Evolutionary conservation across 2,888 invertebrate species (phyloP).

Genomic region (Eupelmus urozonus): DNA sequence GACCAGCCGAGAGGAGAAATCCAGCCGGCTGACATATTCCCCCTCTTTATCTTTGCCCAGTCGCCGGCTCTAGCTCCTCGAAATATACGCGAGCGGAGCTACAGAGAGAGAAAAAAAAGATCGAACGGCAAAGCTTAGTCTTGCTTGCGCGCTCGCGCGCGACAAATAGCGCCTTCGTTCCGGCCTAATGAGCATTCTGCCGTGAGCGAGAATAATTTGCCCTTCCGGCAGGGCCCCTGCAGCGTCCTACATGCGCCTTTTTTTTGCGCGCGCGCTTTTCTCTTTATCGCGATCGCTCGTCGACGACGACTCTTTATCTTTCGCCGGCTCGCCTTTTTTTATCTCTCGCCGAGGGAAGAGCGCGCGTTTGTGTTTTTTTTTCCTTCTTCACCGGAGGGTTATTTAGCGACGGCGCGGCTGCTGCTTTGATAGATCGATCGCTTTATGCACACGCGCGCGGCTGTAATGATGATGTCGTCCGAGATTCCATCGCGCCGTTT

Average conservation of each 20-base stretch:
- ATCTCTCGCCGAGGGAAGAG: neutral
- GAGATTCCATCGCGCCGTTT: constrained; percentile 8
- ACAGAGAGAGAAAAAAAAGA: neutral
- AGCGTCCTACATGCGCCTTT: neutral
- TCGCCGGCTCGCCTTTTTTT: neutral
- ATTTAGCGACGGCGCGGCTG: neutral
- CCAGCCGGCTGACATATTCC: too few relatives aligned
- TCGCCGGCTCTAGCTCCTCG: neutral
- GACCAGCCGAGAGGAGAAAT: too few relatives aligned
- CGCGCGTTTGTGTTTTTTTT: neutral
- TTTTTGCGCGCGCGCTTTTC: neutral
- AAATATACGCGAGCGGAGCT: neutral
- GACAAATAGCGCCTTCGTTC: constrained; percentile 40
- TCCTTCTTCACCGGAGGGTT: neutral
- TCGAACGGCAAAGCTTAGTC: neutral
- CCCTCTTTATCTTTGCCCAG: too few relatives aligned
- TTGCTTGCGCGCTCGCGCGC: neutral
- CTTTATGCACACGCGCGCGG: neutral
- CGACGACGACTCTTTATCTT: constrained; percentile 34
- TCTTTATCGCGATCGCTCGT: constrained; percentile 8
- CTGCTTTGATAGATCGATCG: constrained; percentile 41
- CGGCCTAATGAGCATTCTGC: constrained; percentile 36
- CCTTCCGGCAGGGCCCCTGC: neutral
- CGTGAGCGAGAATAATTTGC: constrained; percentile 31
- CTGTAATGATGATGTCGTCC: constrained; percentile 8